These are phyloP conservation scores for Hydractinia symbiolongicarpus DNA, from an alignment of 30 jellyfish, hydroid and myxozoan genomes.

Conservation along the genomic window DNA sequence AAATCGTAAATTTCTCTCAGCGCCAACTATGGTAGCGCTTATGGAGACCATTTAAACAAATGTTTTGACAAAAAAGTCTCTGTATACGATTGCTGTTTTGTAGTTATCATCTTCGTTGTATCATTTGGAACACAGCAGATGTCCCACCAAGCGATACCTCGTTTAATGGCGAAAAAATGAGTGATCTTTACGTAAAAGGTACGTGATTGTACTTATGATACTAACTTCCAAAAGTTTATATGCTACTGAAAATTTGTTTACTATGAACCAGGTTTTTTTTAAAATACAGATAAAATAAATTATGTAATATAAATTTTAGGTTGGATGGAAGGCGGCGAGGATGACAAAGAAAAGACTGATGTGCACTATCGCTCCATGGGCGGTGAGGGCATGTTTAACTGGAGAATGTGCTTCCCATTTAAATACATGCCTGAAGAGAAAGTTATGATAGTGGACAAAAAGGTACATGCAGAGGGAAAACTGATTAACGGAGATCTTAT, in stretches of 20 bases:
- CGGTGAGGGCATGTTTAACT: slow-evolving; percentile 83
- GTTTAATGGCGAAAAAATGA: slow-evolving; percentile 92
- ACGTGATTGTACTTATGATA: not conserved
- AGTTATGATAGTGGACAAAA: slow-evolving; percentile 79
- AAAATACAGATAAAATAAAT: not conserved
- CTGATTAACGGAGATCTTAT: no score
- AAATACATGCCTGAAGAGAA: slow-evolving; percentile 89
- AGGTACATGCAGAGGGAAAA: slow-evolving; percentile 29
- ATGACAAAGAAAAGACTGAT: slow-evolving; percentile 82
- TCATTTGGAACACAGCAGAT: slow-evolving; percentile 92
- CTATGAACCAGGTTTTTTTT: not conserved
- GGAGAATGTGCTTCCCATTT: slow-evolving; percentile 93
- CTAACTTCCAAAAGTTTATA: slow-evolving; percentile 37
- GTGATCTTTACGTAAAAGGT: slow-evolving; percentile 86
- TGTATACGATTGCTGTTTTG: not conserved
- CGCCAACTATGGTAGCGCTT: slow-evolving; percentile 69
- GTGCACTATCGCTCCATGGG: slow-evolving; percentile 86
- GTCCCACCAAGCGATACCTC: slow-evolving; percentile 85
- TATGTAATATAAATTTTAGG: slow-evolving; percentile 13
- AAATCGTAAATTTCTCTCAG: slow-evolving; percentile 69
- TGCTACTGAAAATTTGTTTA: slow-evolving; percentile 47
- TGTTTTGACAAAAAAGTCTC: slow-evolving; percentile 51
- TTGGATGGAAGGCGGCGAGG: slow-evolving; percentile 87
- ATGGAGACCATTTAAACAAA: slow-evolving; percentile 64
- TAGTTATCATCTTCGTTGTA: slow-evolving; percentile 78